Conservation (phyloP, 2,113 vertebrate genomes). For the Gambusia holbrooki region DNA sequence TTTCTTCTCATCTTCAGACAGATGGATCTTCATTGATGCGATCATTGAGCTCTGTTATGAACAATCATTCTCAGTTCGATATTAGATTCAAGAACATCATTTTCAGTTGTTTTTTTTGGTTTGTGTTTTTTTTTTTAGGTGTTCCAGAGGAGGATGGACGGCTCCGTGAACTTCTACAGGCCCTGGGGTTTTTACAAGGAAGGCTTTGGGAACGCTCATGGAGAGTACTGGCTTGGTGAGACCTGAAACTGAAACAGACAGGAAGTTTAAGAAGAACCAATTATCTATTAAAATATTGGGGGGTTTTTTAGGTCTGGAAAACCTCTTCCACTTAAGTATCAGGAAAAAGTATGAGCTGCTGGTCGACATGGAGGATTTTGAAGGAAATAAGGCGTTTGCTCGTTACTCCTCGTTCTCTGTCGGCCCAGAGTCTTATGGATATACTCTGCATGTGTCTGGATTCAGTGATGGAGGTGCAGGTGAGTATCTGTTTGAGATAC, state of each 20-base stretch:
- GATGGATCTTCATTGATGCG: background rate
- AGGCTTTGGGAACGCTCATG: conserved; percentile 30
- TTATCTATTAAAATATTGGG: background rate
- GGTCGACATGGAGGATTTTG: conserved; percentile 49
- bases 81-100: conserved; percentile 1
- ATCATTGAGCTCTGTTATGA: background rate
- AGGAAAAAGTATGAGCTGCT: conserved; percentile 11
- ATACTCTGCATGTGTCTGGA: conserved; percentile 26
- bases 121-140: background rate
- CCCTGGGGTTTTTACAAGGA: conserved; percentile 11
- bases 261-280: background rate
- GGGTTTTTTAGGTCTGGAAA: conserved; percentile 35
- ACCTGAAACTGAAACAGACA: background rate
- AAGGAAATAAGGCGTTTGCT: background rate
- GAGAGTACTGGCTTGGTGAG: conserved; percentile 53
- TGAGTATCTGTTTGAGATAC: conserved; percentile 1
- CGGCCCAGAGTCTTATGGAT: background rate
- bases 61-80: background rate
- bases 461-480: conserved; percentile 26
- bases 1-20: background rate
- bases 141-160: conserved; percentile 43
- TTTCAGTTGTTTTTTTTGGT: background rate
- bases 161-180: conserved; percentile 41
- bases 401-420: conserved; percentile 35
- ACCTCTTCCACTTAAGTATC: background rate